phyloP scores from a whole-genome alignment of 2,113 vertebrate genomes.

The Lophotis ruficrista region DNA sequence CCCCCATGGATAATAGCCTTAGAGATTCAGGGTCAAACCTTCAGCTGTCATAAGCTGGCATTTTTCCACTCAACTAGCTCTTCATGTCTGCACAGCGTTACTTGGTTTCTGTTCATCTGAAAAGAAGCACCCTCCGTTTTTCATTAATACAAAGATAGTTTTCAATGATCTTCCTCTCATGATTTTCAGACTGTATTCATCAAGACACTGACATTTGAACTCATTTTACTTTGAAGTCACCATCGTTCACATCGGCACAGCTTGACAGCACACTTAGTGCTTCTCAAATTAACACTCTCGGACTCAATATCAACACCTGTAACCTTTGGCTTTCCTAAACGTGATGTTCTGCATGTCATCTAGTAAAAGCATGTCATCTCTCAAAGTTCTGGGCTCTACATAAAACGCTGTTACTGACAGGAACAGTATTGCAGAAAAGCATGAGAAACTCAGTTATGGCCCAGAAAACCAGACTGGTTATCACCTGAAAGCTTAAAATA shows the following conservation, averaged over 20 bases:
- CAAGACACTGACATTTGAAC: not conserved
- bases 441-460: not conserved
- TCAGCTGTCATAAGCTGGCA: slow-evolving; percentile 12
- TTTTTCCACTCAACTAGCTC: not conserved
- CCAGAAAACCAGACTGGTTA: not conserved
- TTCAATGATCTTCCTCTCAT: not conserved
- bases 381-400: not conserved
- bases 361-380: not conserved
- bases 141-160: not conserved
- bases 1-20: not conserved
- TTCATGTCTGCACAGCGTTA: not conserved
- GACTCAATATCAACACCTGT: not conserved
- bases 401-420: not conserved
- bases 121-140: not conserved
- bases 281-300: not conserved
- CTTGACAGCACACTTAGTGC: not conserved
- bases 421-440: not conserved
- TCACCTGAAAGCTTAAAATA: not conserved
- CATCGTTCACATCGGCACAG: not conserved
- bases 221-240: not conserved
- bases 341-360: not conserved
- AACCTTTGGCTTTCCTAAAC: not conserved
- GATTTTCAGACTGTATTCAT: not conserved
- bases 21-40: slow-evolving; percentile 6
- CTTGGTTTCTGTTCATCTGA: not conserved